These are phyloP conservation scores for Parapsyche elsis DNA, from an alignment of 1,140 invertebrate genomes.

Conservation along the genomic window DNA sequence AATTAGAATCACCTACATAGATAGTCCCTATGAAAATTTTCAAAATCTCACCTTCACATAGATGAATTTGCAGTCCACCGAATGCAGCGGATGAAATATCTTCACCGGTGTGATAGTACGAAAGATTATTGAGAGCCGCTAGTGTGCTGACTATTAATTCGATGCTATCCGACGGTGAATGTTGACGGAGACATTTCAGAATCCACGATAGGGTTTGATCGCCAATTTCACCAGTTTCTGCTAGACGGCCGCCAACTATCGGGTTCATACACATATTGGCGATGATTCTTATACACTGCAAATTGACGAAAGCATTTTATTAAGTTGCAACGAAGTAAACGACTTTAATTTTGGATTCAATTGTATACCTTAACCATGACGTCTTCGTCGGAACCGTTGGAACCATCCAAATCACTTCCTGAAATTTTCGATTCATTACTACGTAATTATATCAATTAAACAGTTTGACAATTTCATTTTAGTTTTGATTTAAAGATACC, in stretches of 20 bases:
- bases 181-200: constrained; percentile 60
- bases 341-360: not conserved
- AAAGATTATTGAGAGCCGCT: constrained; percentile 65
- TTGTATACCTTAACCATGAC: constrained; percentile 73
- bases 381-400: constrained; percentile 71
- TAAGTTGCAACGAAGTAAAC: constrained; percentile 2
- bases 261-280: constrained; percentile 64
- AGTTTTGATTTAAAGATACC: constrained; percentile 49
- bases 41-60: constrained; percentile 60
- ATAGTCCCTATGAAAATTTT: not conserved
- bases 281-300: constrained; percentile 63
- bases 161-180: constrained; percentile 57
- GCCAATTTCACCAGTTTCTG: constrained; percentile 56
- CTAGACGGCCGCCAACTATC: constrained; percentile 58
- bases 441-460: constrained; percentile 4
- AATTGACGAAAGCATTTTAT: constrained; percentile 34
- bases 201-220: constrained; percentile 59
- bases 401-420: constrained; percentile 66
- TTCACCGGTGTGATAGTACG: constrained; percentile 63
- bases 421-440: constrained; percentile 34
- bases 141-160: constrained; percentile 62
- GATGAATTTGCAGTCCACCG: constrained; percentile 57
- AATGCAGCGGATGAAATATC: constrained; percentile 56
- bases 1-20: not conserved
- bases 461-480: constrained; percentile 58